Evolutionary conservation across 2,888 invertebrate species (phyloP).

Genomic region (Philereme vetulata): DNA sequence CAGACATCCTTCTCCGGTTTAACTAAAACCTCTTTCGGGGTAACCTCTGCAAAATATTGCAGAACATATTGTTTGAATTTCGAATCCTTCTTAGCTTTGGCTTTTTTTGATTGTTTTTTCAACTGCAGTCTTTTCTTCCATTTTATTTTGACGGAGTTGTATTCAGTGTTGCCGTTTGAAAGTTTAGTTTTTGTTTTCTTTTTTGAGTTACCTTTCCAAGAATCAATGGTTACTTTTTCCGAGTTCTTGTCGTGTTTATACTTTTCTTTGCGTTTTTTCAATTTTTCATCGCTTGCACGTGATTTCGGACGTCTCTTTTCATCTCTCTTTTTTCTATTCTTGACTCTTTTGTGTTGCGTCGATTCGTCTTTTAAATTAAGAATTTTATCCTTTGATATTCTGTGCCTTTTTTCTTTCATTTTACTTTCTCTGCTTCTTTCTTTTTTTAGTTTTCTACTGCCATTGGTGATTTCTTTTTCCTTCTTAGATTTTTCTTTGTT

Average conservation of each 20-base stretch:
- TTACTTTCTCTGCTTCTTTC: no score
- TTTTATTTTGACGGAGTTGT: conserved; percentile 60
- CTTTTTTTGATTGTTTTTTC: conserved; percentile 46
- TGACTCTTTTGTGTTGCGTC: no score
- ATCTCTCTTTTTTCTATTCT: conserved; percentile 2
- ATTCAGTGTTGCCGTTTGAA: conserved; percentile 42
- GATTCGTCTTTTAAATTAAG: no score
- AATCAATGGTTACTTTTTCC: conserved; percentile 29
- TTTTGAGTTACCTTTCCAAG: conserved; percentile 20
- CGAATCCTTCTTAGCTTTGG: conserved; percentile 21
- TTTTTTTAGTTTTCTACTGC: no score
- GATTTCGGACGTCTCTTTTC: neutral
- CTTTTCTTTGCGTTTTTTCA: neutral
- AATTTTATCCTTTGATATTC: no score
- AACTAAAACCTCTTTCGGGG: conserved; percentile 40
- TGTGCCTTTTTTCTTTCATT: no score
- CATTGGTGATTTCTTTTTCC: no score
- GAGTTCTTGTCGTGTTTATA: conserved; percentile 5
- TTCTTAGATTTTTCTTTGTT: no score
- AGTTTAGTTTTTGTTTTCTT: conserved; percentile 39
- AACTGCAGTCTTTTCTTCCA: conserved; percentile 54
- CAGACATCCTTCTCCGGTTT: conserved; percentile 52
- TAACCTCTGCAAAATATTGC: conserved; percentile 47
- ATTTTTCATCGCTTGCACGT: neutral
- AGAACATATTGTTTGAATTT: conserved; percentile 61